Percentiles rank a stretch among this genome's conserved stretches.
Conservation (phyloP, 2,113 vertebrate species). For the Illadopsis cleaveri region DNA sequence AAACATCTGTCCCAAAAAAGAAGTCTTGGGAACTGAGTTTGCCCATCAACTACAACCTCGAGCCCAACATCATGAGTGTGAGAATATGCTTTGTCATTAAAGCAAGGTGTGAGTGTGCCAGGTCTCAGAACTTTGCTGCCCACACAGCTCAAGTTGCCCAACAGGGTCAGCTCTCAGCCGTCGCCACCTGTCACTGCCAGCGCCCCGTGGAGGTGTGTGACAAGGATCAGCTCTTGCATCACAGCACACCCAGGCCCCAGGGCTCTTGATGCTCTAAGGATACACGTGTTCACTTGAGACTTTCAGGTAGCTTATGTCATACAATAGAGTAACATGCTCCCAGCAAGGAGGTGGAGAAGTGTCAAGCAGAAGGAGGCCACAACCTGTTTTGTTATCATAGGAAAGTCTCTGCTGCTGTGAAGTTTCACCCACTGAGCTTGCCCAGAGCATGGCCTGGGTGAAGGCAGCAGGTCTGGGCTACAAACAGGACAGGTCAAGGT, state of each 20-base stretch:
- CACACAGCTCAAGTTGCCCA: neutral
- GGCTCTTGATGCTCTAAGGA: neutral
- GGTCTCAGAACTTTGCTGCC: neutral
- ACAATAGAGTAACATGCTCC: neutral
- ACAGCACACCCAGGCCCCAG: neutral
- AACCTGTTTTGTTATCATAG: neutral
- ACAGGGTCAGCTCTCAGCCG: neutral
- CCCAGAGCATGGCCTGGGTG: accelerated
- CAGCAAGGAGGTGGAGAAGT: neutral
- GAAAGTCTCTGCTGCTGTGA: neutral
- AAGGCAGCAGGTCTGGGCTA: neutral
- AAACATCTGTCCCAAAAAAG: neutral
- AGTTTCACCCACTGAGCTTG: neutral
- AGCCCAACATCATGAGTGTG: accelerated
- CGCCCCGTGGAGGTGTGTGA: neutral
- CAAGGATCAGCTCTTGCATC: neutral
- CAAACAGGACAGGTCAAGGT: too few species aligned
- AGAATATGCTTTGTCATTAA: neutral
- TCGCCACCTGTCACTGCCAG: neutral
- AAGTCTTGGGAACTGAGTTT: neutral
- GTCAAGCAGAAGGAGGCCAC: neutral
- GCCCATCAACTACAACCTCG: accelerated
- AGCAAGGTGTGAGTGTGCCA: neutral
- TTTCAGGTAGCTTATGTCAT: neutral
- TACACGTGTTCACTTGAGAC: neutral